phyloP scores from a whole-genome alignment of 2,888 invertebrate genomes.

The Chloroclystis v-ata region DNA sequence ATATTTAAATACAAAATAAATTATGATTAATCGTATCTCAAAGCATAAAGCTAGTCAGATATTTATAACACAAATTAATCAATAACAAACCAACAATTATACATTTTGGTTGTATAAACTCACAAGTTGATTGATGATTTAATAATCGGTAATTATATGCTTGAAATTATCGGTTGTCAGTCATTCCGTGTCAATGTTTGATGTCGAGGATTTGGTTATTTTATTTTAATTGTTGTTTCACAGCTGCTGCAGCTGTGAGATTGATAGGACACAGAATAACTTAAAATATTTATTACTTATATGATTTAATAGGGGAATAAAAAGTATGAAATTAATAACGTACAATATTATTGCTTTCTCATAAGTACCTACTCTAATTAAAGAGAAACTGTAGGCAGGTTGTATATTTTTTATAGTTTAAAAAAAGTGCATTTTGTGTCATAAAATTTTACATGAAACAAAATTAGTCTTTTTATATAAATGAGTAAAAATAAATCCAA shows the following conservation, averaged over 20 bases:
- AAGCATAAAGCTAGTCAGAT: conserved; percentile 8
- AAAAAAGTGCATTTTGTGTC: too few relatives aligned
- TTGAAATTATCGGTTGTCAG: conserved; percentile 39
- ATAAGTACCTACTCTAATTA: too few relatives aligned
- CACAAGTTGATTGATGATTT: conserved; percentile 59
- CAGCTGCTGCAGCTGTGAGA: not conserved
- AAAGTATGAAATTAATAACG: too few relatives aligned
- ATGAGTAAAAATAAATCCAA: not conserved
- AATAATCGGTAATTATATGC: conserved; percentile 48
- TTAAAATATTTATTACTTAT: too few relatives aligned
- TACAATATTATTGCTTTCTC: too few relatives aligned
- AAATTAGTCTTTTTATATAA: too few relatives aligned
- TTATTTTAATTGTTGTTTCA: not conserved
- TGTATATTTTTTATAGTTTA: too few relatives aligned
- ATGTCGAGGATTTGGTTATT: not conserved
- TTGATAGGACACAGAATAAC: too few relatives aligned
- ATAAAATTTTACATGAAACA: too few relatives aligned
- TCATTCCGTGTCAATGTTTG: conserved; percentile 21
- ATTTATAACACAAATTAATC: conserved; percentile 38
- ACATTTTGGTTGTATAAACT: conserved; percentile 30
- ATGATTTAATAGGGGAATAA: too few relatives aligned
- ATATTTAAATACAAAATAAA: conserved; percentile 4
- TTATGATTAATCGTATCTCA: conserved; percentile 11
- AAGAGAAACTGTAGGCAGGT: too few relatives aligned
- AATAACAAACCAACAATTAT: conserved; percentile 49